A percentile compares a stretch with the other conserved stretches of the same genome.
Conservation (phyloP, 1,140 invertebrate genomes). For the Subanguina moxae region DNA sequence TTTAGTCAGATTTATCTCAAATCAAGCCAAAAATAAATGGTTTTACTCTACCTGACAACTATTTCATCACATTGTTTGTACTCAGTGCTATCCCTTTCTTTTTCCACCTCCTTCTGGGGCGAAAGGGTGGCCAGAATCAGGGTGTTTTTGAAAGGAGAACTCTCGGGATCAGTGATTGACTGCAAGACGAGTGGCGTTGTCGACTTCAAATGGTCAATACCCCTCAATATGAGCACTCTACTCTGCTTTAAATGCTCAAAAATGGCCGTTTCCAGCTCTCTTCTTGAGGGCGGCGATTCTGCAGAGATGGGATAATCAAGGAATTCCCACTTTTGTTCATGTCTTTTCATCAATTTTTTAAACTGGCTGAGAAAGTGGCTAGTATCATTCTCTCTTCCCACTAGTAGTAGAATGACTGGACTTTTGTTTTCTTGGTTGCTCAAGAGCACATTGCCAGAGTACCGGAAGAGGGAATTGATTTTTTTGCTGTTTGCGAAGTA, state of each 20-base stretch:
- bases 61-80: not conserved
- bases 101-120: not conserved
- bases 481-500: too few relatives aligned
- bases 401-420: not conserved
- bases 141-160: slow-evolving; percentile 8
- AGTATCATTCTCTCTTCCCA: slow-evolving; percentile 1
- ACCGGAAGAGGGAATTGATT: too few relatives aligned
- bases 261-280: not conserved
- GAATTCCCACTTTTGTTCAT: not conserved
- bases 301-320: not conserved
- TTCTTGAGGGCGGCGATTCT: not conserved
- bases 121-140: slow-evolving; percentile 5
- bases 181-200: slow-evolving; percentile 18
- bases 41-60: not conserved
- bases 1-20: not conserved
- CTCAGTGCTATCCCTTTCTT: too few relatives aligned
- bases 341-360: not conserved
- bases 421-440: too few relatives aligned
- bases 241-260: slow-evolving; percentile 12
- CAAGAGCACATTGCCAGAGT: too few relatives aligned
- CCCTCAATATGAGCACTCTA: slow-evolving; percentile 5
- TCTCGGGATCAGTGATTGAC: slow-evolving; percentile 14
- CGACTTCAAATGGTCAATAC: slow-evolving; percentile 10
- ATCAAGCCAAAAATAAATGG: not conserved
- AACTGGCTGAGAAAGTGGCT: not conserved